These are phyloP conservation scores for Conus betulinus DNA, from an alignment of 1,140 invertebrate genomes.

Conservation along the genomic window DNA sequence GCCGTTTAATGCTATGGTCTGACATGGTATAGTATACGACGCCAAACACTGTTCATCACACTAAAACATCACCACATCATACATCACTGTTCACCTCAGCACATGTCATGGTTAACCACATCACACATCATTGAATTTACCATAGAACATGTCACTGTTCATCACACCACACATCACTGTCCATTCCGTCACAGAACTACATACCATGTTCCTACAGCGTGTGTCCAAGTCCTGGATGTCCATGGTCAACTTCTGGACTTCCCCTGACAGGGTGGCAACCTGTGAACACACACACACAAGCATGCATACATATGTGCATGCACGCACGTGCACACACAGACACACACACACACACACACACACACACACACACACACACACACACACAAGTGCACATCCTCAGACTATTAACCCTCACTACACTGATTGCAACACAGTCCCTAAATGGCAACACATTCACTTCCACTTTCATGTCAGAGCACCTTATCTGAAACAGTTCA, in stretches of 20 bases:
- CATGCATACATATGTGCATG: no score
- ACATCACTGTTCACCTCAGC: not conserved
- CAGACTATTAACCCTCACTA: no score
- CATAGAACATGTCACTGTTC: not conserved
- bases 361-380: not conserved
- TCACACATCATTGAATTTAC: not conserved
- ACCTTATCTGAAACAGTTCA: no score
- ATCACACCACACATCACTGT: no score
- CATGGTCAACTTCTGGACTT: slow-evolving; percentile 63
- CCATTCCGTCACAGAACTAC: slow-evolving; percentile 25
- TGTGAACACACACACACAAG: slow-evolving; percentile 40
- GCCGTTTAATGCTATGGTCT: no score
- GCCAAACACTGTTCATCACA: no score
- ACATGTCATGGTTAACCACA: not conserved
- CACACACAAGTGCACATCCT: not conserved
- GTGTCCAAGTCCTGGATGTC: slow-evolving; percentile 63
- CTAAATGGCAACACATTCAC: not conserved
- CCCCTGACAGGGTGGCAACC: slow-evolving; percentile 57
- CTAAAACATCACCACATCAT: not conserved
- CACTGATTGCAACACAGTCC: not conserved
- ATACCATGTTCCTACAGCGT: slow-evolving; percentile 60
- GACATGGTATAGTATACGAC: no score
- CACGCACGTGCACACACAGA: no score
- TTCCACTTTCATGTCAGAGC: no score
- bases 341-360: no score